A percentile compares a stretch with the other conserved stretches of the same genome.
Conservation (phyloP, 2,113 vertebrate genomes). For the Seriola rivoliana region DNA sequence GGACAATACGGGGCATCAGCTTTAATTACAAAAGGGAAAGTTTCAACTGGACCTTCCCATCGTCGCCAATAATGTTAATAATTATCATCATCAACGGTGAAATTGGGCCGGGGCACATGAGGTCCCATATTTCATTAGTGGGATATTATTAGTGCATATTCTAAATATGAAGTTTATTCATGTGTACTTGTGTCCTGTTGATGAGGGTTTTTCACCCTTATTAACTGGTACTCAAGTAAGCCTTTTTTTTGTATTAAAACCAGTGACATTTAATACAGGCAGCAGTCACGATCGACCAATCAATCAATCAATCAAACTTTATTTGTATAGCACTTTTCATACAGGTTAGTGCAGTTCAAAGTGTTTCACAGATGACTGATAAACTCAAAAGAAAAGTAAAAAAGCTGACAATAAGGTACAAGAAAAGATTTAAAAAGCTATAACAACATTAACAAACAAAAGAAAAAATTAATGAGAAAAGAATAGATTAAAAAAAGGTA, state of each 20-base stretch:
- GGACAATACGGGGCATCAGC: background rate
- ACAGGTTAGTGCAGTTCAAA: no score
- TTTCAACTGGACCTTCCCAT: background rate
- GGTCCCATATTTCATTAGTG: constrained; percentile 29
- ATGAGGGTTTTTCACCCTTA: background rate
- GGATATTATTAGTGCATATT: background rate
- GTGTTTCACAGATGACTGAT: no score
- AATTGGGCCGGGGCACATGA: constrained; percentile 10
- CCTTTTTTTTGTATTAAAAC: background rate
- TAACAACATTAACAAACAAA: no score
- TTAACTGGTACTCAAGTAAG: no score
- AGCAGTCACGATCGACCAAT: background rate
- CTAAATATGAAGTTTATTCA: background rate
- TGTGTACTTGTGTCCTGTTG: background rate
- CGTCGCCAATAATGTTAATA: constrained; percentile 8
- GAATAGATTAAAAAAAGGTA: no score
- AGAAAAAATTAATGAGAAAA: no score
- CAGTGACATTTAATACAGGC: background rate
- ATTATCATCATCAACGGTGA: constrained; percentile 1
- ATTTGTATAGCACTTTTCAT: no score
- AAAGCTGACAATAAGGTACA: no score
- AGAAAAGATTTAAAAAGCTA: no score
- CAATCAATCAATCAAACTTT: no score
- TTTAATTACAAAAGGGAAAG: background rate
- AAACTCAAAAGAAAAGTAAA: no score